phyloP scores from a whole-genome alignment of 2,888 invertebrate species.

The Eupithecia centaureata region DNA sequence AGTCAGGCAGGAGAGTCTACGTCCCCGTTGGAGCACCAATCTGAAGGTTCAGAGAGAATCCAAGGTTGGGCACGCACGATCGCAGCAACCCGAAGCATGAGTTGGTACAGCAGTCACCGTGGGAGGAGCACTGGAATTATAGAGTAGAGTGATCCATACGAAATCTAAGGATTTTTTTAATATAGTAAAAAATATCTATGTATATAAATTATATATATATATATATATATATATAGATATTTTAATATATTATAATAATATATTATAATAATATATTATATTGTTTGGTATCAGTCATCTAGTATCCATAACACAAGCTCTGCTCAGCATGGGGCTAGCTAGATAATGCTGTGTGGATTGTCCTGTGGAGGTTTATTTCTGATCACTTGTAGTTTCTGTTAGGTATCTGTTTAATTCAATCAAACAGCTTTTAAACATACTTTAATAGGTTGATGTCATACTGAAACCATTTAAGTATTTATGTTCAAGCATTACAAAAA shows the following conservation, averaged over 20 bases:
- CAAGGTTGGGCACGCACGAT: conserved; percentile 30
- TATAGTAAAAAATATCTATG: too few species aligned
- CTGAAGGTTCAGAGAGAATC: conserved; percentile 33
- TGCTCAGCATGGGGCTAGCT: too few species aligned
- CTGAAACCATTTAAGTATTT: too few species aligned
- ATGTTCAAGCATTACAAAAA: too few species aligned
- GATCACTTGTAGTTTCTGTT: not conserved
- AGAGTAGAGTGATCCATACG: not conserved
- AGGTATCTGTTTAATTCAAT: not conserved
- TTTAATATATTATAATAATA: too few species aligned
- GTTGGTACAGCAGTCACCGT: conserved; percentile 40
- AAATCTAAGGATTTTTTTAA: not conserved
- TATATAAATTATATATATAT: too few species aligned
- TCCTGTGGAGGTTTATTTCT: not conserved
- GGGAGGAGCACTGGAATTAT: conserved; percentile 40
- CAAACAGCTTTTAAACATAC: not conserved
- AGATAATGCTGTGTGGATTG: too few species aligned
- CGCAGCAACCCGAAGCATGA: conserved; percentile 28
- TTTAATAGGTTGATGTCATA: too few species aligned
- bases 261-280: too few species aligned
- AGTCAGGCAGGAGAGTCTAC: conserved; percentile 3
- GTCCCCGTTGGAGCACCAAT: conserved; percentile 32
- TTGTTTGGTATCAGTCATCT: too few species aligned
- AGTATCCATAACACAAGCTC: too few species aligned
- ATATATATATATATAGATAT: too few species aligned